These are phyloP conservation scores for Sminthurinus aureus DNA, from an alignment of 2,888 invertebrate species.

Conservation along the genomic window DNA sequence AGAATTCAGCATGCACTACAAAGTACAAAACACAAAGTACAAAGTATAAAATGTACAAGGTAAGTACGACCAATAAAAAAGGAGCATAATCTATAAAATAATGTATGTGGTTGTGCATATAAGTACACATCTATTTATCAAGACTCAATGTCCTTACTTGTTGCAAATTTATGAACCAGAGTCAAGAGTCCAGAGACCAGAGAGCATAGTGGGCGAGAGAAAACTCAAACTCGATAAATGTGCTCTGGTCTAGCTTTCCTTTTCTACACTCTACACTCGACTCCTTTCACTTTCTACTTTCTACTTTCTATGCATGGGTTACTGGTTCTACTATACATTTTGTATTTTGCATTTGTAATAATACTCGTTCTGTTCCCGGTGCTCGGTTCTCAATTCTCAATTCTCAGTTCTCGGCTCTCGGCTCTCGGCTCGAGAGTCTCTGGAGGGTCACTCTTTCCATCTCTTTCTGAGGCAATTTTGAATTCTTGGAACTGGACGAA, in stretches of 20 bases:
- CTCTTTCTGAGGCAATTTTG: not conserved
- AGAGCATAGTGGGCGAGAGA: not conserved
- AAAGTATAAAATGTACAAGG: too few species aligned
- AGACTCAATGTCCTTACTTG: not conserved
- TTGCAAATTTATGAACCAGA: conserved; percentile 27
- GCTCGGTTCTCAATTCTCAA: not conserved
- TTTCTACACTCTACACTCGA: not conserved
- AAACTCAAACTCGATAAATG: too few species aligned
- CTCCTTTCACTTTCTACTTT: too few species aligned
- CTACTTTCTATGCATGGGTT: too few species aligned
- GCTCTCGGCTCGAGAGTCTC: conserved; percentile 2
- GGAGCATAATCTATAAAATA: not conserved
- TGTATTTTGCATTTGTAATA: not conserved
- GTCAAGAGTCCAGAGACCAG: not conserved
- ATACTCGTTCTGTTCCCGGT: not conserved
- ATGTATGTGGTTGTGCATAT: not conserved
- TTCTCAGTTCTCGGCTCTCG: conserved; percentile 1
- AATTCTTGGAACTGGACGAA: too few species aligned
- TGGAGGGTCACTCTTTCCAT: conserved; percentile 28
- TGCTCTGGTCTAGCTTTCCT: not conserved
- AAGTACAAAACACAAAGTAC: too few species aligned
- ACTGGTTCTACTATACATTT: not conserved
- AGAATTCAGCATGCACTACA: too few species aligned
- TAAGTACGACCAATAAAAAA: too few species aligned
- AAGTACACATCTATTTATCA: not conserved